A percentile compares a stretch with the other conserved stretches of the same genome.
Evolutionary conservation across 2,113 vertebrate species (phyloP).

Genomic region (Sialia sialis): DNA sequence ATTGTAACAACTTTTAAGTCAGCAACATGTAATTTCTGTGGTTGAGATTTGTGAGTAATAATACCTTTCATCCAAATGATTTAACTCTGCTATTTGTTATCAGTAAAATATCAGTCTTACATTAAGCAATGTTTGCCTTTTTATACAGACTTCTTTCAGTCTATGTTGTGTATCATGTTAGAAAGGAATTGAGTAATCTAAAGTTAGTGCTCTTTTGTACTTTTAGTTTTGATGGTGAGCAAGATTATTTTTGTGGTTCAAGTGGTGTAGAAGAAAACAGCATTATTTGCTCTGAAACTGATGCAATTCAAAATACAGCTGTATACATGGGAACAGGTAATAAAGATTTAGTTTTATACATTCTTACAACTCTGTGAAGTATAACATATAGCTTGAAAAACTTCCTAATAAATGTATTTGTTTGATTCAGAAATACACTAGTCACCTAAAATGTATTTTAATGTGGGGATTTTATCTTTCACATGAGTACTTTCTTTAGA

Average conservation of each 20-base stretch:
- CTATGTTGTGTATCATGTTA: not conserved
- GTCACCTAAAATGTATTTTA: not conserved
- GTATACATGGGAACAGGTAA: constrained; percentile 73
- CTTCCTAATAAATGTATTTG: not conserved
- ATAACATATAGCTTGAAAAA: not conserved
- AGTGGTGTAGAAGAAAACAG: constrained; percentile 61
- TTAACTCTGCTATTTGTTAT: not conserved
- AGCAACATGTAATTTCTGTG: not conserved
- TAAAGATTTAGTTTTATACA: not conserved
- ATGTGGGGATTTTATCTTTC: not conserved
- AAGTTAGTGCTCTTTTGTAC: not conserved
- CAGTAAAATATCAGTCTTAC: not conserved
- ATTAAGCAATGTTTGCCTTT: not conserved
- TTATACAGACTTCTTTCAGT: not conserved
- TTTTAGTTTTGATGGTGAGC: constrained; percentile 58
- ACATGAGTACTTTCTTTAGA: not conserved
- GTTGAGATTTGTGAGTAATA: not conserved
- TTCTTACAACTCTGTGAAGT: not conserved
- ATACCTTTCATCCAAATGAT: not conserved
- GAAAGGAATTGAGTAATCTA: not conserved
- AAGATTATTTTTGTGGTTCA: constrained; percentile 47
- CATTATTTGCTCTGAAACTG: constrained; percentile 11
- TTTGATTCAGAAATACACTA: not conserved
- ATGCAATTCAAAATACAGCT: constrained; percentile 46
- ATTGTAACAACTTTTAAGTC: not conserved